Percentiles rank a stretch among this genome's conserved stretches.
Conservation (phyloP, 2,113 vertebrate genomes). For the Rhinolophus sinicus region DNA sequence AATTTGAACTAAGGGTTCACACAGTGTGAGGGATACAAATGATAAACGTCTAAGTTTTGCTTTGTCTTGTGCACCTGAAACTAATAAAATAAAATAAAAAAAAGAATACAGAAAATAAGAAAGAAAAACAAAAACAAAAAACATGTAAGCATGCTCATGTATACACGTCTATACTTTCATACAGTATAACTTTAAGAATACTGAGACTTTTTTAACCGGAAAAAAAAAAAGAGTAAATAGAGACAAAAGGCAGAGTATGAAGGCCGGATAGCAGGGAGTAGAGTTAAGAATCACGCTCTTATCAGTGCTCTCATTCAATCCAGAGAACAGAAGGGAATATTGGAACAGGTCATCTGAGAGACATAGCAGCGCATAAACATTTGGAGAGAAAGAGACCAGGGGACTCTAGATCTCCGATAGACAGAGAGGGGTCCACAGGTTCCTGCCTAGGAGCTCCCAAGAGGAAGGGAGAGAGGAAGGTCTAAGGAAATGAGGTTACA, state of each 20-base stretch:
- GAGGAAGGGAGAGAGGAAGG: not conserved
- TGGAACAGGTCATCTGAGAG: not conserved
- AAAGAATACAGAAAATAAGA: no score
- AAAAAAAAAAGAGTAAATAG: not conserved
- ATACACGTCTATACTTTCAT: no score
- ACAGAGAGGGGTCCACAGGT: fast-evolving
- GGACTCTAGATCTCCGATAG: not conserved
- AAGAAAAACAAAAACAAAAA: no score
- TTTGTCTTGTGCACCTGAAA: no score
- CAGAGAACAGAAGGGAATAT: not conserved
- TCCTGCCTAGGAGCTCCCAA: not conserved
- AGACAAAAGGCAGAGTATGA: not conserved
- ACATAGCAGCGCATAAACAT: not conserved
- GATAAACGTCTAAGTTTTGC: no score
- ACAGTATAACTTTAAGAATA: no score
- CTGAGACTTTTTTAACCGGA: no score
- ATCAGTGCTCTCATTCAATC: not conserved
- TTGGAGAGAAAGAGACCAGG: not conserved
- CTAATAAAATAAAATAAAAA: no score
- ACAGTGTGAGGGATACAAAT: no score
- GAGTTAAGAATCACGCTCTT: not conserved
- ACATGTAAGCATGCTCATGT: no score
- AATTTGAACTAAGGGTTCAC: not conserved
- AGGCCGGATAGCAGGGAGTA: fast-evolving
- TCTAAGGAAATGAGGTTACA: not conserved